Conservation (phyloP, 1,140 invertebrate genomes). For the Platyscapa corneri region DNA sequence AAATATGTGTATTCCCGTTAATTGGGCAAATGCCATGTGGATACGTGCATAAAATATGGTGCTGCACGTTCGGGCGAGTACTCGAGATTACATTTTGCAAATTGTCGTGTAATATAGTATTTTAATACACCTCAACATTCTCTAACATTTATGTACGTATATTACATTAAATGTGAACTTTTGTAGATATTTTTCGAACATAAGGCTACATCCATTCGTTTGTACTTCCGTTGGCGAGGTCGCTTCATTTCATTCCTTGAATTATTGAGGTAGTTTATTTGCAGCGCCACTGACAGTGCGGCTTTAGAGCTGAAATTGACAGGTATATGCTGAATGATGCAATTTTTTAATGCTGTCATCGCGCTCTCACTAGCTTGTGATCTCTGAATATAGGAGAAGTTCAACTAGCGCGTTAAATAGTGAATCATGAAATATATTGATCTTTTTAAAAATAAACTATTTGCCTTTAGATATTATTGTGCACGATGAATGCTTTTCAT, state of each 20-base stretch:
- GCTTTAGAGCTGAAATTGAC: background rate
- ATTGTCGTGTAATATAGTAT: constrained; percentile 26
- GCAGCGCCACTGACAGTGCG: too few relatives aligned
- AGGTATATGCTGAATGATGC: background rate
- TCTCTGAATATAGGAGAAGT: too few relatives aligned
- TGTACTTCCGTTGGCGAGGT: background rate
- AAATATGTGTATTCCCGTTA: constrained; percentile 8
- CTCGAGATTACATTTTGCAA: constrained; percentile 6
- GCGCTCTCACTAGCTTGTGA: background rate
- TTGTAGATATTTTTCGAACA: background rate
- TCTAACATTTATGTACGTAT: background rate
- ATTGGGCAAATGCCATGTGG: constrained; percentile 31
- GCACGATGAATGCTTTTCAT: background rate
- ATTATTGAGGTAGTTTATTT: constrained; percentile 33
- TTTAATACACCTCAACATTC: constrained; percentile 1
- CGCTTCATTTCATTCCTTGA: background rate
- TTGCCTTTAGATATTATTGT: background rate
- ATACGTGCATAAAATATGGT: constrained; percentile 37
- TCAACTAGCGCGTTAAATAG: background rate
- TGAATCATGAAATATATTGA: background rate
- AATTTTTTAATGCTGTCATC: background rate
- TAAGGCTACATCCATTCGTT: background rate
- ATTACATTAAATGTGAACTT: background rate
- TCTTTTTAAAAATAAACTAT: background rate
- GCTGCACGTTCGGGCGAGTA: background rate